Conservation (phyloP, 2,797 vertebrate genomes). For the Oophaga sylvatica region DNA sequence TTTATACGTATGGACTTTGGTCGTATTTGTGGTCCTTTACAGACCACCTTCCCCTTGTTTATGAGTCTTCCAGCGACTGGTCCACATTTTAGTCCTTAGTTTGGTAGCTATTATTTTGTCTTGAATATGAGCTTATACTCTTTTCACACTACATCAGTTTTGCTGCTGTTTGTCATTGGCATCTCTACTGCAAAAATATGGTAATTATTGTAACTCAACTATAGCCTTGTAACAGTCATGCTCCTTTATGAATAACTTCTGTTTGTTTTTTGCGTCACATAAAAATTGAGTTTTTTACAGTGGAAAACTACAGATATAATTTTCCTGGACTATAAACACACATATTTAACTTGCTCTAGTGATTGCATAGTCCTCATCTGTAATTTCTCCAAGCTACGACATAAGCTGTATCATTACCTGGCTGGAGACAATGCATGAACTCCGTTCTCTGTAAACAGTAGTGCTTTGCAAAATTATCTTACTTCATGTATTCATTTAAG, state of each 20-base stretch:
- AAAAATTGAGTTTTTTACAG: not conserved
- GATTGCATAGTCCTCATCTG: constrained; percentile 24
- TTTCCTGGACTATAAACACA: not conserved
- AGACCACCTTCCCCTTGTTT: too few relatives aligned
- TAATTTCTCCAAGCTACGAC: constrained; percentile 14
- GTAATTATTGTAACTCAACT: not conserved
- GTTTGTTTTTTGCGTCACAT: not conserved
- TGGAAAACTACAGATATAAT: constrained; percentile 1
- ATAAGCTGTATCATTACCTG: constrained; percentile 10
- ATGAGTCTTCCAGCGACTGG: too few relatives aligned
- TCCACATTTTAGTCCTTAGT: too few relatives aligned
- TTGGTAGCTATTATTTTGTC: too few relatives aligned
- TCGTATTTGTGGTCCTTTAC: too few relatives aligned
- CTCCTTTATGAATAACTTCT: not conserved
- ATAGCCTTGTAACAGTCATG: not conserved
- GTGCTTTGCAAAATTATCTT: not conserved
- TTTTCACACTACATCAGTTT: too few relatives aligned
- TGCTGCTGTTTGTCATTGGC: too few relatives aligned
- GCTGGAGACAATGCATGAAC: constrained; percentile 14
- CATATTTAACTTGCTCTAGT: not conserved
- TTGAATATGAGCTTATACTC: too few relatives aligned
- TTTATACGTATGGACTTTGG: too few relatives aligned
- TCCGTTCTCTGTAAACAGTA: constrained; percentile 5
- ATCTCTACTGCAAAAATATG: not conserved
- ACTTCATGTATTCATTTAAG: not conserved